Conservation (phyloP, 2,797 vertebrate species). For the Parauchenoglanis punctatus region DNA sequence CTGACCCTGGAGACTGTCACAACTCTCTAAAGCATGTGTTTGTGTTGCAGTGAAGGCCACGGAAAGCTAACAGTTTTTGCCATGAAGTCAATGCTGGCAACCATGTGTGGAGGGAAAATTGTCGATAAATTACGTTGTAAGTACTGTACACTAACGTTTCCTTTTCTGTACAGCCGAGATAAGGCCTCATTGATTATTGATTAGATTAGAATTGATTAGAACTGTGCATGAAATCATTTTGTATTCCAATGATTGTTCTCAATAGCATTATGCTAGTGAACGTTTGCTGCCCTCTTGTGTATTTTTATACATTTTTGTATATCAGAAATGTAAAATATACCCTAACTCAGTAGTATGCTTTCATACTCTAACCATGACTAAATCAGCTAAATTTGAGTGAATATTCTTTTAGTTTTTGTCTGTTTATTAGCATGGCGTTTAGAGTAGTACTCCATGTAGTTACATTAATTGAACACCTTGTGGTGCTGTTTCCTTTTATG, state of each 20-base stretch:
- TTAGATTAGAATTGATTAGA: not conserved
- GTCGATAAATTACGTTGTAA: conserved; percentile 96
- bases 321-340: not conserved
- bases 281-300: conserved; percentile 41
- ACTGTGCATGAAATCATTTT: not conserved
- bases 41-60: conserved; percentile 87
- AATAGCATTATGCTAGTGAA: conserved; percentile 51
- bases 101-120: conserved; percentile 97
- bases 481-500: conserved; percentile 22
- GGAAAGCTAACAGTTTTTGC: conserved; percentile 97
- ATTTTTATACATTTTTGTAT: not conserved
- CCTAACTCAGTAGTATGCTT: not conserved
- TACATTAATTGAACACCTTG: conserved; percentile 1
- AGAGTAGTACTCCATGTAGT: not conserved
- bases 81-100: conserved; percentile 93
- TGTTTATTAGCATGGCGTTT: not conserved
- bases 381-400: not conserved
- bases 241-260: not conserved
- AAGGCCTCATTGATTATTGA: not conserved
- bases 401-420: not conserved
- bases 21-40: conserved; percentile 10
- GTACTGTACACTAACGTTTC: conserved; percentile 60
- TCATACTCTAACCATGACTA: not conserved
- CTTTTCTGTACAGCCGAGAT: not conserved
- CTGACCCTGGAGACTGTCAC: not conserved